Base-by-base conservation (phyloP, 2,888 invertebrate genomes). In the Mystacides longicornis region DNA sequence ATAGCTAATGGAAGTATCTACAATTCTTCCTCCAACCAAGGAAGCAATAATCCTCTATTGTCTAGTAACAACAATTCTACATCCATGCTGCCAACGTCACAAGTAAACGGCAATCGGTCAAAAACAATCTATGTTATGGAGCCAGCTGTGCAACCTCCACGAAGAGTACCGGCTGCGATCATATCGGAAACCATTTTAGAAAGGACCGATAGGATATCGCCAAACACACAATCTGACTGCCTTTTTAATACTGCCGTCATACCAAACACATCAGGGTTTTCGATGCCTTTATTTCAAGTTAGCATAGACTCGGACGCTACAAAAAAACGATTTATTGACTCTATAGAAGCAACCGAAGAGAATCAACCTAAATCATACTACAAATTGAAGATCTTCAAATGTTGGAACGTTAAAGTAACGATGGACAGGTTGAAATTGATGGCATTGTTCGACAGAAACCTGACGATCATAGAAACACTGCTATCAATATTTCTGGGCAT, bases 351-450 rank as follows among this genome's bases (percentile, higher is more conserved):
- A 50, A 69, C 75, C 0, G 78, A 74, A 46, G 78, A 79, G 52
- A 71, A 77, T 1, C 81, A 80, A 67, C 73, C 75, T 42, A 80
- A 78, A 64, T 75, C 73, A 65, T 91, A 88, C 69, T 90, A 92
- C 71, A 87, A 86, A 66, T 84, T 88, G 66, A 85, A 84, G 69
- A 66, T 89, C 37, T 77, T 81, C n/a, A 85, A 85, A 61, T 74
- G 72, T 62, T 70, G 75, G 37, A 80, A 81, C 64, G 69, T 92
- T 1, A 94, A 93, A 78, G 84, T 98, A 31, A 83, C 89, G 52
- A 89, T 97, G 80, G 97, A 99, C 71, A 83, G 99, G 47, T 76
- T 99, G 51, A 90, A 93, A 62, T 74, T 99, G 46, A 78, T 96
- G 69, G 93, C 97, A 1, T 76, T 98, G 16, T 85, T 99, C 63